Evolutionary conservation across 53 echinoderm and acorn worm species (phyloP).

Genomic region (Stichopus horrens): DNA sequence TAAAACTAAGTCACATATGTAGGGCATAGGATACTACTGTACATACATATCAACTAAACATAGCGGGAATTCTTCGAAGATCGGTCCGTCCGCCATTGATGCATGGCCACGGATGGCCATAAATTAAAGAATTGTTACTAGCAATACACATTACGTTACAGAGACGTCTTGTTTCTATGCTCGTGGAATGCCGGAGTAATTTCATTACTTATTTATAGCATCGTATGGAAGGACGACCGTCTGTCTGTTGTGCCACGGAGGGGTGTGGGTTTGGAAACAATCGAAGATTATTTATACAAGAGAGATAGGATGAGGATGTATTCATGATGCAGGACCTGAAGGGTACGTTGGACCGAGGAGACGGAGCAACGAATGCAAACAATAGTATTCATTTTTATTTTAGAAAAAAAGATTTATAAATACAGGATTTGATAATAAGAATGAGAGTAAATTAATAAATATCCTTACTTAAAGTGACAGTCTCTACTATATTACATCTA

Average conservation of each 20-base stretch:
- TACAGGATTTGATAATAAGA: too few relatives aligned
- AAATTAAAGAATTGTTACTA: conserved; percentile 7
- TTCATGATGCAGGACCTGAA: too few relatives aligned
- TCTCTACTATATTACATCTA: too few relatives aligned
- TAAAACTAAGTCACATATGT: too few relatives aligned
- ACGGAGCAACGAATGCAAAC: too few relatives aligned
- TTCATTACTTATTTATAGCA: not conserved
- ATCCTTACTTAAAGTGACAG: too few relatives aligned
- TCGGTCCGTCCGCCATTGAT: not conserved
- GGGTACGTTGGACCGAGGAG: too few relatives aligned
- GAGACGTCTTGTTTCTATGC: not conserved
- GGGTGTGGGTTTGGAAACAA: not conserved
- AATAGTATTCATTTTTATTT: too few relatives aligned
- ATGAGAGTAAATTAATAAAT: too few relatives aligned
- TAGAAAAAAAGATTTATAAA: too few relatives aligned
- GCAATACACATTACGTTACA: not conserved
- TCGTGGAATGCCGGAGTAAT: conserved; percentile 4
- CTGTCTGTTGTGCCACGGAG: not conserved
- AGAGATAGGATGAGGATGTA: too few relatives aligned
- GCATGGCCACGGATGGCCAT: conserved; percentile 12
- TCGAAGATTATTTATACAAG: not conserved
- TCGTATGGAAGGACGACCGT: not conserved
- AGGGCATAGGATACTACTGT: too few relatives aligned
- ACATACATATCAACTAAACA: not conserved
- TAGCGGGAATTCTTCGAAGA: conserved; percentile 15